Percentiles rank a stretch among this genome's conserved stretches.
Evolutionary conservation across 2,888 invertebrate species (phyloP).

Genomic region (Hedya salicella): DNA sequence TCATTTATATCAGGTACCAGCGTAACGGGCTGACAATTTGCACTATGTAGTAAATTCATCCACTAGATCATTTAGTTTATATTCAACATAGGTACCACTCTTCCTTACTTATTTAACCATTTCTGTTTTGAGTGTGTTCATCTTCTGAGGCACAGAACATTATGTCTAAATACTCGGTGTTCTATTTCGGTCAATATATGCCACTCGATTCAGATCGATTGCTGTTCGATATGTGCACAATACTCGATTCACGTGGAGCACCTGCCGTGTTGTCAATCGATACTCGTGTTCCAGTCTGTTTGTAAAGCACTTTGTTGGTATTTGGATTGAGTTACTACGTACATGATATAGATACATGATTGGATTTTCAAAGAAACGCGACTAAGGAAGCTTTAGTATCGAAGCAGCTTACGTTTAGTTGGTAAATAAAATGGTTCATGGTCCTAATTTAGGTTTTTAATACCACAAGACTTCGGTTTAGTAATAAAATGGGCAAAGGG

Average conservation of each 20-base stretch:
- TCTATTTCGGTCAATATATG: constrained; percentile 46
- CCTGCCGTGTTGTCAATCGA: constrained; percentile 49
- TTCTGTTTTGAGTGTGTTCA: background rate
- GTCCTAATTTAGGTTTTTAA: too few species aligned
- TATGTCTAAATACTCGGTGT: constrained; percentile 2
- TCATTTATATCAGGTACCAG: too few species aligned
- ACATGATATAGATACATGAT: background rate
- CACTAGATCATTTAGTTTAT: too few species aligned
- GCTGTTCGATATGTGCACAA: constrained; percentile 52
- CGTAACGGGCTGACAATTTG: too few species aligned
- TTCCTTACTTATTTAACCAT: too few species aligned
- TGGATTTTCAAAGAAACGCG: background rate
- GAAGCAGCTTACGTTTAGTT: too few species aligned
- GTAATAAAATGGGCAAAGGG: too few species aligned
- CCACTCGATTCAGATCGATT: constrained; percentile 54
- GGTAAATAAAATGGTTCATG: background rate
- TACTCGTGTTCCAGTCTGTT: constrained; percentile 52
- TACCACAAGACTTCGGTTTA: too few species aligned
- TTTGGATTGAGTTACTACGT: constrained; percentile 14
- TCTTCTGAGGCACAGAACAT: background rate
- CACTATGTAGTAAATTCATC: too few species aligned
- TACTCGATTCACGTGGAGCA: constrained; percentile 52
- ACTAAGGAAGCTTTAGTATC: background rate
- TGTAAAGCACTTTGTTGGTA: constrained; percentile 49
- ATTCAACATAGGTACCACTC: too few species aligned